Base-by-base conservation (phyloP, 92 coral and sea anemone species). In the Porites cylindrica region DNA sequence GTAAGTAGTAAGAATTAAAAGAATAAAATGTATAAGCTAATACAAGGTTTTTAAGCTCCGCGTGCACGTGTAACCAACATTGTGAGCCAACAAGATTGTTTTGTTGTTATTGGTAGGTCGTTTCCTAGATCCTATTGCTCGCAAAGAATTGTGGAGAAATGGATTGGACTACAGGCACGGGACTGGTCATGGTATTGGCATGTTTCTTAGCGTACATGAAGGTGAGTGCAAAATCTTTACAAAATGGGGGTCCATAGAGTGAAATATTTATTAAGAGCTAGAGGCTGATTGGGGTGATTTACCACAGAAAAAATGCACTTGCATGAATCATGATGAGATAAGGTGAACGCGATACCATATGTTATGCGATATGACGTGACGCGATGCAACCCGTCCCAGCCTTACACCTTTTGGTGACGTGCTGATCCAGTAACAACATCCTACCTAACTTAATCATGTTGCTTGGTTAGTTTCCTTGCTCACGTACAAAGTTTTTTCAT, bases 141-240 rank as follows among this genome's bases (percentile, higher is more conserved):
- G 98, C 82, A 90, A 86, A 61, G 94, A 75, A 66, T 66, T 94
- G 64, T 94, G 98, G 98, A 88, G 80, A 54, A 90, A 90, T 19
- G 98, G 98, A 7, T 58, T 94, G 82, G 96, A 94, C 84, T 94
- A 92, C 87, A 76, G 84, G 4, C 98, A 94, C 62, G 98, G 98
- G 51, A 94, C 96, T 13, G 98, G 98, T 2, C 98, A 94, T 84
- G 98, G 98, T 13, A 88, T 91, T 60, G 98, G 98, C 70, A 92
- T 94, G 98, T 94, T 92, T 75, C 92, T 94, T 13, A 77, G 87
- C 20, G 92, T 94, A 38, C 96, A 93, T 75, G 96, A 93, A 78
- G 96, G 96, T 93, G 59, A 68, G 78, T 2, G 11, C 2, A 1
- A 56, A 14, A 23, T 51, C 50, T 52, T 16, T 6, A 53, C 19